Evolutionary conservation across 2,888 invertebrate species (phyloP).

Genomic region (Caenorhabditis zanzibari): DNA sequence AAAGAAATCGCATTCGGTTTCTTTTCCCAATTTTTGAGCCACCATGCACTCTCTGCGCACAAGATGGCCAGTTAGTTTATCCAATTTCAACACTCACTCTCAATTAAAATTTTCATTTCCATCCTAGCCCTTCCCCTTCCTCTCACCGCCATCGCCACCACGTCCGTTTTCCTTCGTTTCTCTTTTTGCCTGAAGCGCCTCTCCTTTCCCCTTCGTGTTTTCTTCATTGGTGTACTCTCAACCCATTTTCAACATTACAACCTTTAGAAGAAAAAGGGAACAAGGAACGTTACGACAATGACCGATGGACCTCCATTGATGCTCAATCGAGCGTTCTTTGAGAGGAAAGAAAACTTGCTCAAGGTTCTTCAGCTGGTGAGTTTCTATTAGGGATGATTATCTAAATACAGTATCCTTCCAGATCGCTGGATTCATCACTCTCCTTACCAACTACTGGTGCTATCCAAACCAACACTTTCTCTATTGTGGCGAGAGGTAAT

Average conservation of each 20-base stretch:
- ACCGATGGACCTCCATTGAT: conserved; percentile 72
- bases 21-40: conserved; percentile 23
- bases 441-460: conserved; percentile 72
- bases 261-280: conserved; percentile 9
- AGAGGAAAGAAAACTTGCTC: conserved; percentile 67
- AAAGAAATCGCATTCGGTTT: conserved; percentile 9
- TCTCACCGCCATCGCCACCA: neutral
- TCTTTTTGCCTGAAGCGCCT: conserved; percentile 43
- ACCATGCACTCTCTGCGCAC: conserved; percentile 40
- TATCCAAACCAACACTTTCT: conserved; percentile 71
- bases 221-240: conserved; percentile 57
- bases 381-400: neutral
- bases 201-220: conserved; percentile 37
- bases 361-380: conserved; percentile 63
- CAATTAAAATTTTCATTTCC: conserved; percentile 67
- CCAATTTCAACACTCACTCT: conserved; percentile 67
- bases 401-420: no score
- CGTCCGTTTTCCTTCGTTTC: conserved; percentile 37
- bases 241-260: conserved; percentile 56
- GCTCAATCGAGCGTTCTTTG: conserved; percentile 71
- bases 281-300: conserved; percentile 51
- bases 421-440: conserved; percentile 68
- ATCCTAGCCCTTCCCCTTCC: conserved; percentile 21
- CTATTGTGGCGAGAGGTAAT: conserved; percentile 65
- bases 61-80: conserved; percentile 63